These are phyloP conservation scores for Clarias magur DNA, from an alignment of 2,113 vertebrate species.

Conservation along the genomic window DNA sequence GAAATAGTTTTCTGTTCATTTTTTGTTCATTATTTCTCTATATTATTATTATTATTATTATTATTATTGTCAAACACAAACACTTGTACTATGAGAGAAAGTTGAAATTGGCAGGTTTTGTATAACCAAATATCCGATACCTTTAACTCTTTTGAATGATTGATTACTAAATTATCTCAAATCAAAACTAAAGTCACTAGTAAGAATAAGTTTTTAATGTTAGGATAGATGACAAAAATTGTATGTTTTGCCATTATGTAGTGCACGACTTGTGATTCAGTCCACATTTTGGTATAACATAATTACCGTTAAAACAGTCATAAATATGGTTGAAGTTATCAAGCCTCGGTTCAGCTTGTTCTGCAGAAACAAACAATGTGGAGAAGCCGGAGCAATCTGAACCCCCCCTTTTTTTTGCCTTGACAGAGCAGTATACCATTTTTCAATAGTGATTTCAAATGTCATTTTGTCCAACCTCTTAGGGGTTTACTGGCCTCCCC, in stretches of 20 bases:
- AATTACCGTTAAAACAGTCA: not conserved
- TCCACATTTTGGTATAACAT: not conserved
- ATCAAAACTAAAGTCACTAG: not conserved
- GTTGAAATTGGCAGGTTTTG: not conserved
- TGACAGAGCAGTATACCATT: no score
- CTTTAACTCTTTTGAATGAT: not conserved
- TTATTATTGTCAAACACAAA: not conserved
- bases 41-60: not conserved
- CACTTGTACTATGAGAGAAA: not conserved
- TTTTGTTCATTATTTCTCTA: not conserved
- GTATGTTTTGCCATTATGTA: not conserved
- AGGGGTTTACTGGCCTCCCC: not conserved
- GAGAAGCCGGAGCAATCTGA: not conserved
- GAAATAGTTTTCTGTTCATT: not conserved
- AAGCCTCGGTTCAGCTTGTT: not conserved
- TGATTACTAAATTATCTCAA: not conserved
- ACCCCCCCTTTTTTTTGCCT: not conserved
- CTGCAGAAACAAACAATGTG: not conserved
- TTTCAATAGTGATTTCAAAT: not conserved
- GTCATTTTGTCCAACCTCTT: not conserved
- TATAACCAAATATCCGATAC: not conserved
- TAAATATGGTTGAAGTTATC: not conserved
- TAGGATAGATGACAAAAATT: not conserved
- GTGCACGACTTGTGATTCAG: not conserved
- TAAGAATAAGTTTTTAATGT: not conserved